These are phyloP conservation scores for Lasioglossum morio DNA, from an alignment of 2,888 invertebrate genomes.

Conservation along the genomic window DNA sequence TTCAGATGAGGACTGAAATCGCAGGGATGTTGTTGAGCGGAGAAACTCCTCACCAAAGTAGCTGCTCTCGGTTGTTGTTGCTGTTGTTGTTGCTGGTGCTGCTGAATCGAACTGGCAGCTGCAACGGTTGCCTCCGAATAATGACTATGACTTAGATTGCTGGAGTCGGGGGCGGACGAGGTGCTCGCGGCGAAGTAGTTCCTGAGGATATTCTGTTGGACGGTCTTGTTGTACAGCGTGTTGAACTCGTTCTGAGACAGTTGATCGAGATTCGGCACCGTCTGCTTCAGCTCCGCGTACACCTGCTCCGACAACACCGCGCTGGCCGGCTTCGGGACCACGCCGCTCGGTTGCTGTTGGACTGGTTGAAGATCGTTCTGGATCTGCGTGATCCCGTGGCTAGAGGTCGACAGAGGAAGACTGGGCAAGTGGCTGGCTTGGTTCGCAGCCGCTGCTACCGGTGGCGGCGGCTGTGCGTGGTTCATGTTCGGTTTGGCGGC, in stretches of 20 bases:
- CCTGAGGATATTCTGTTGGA: constrained; percentile 82
- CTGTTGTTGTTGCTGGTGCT: constrained; percentile 29
- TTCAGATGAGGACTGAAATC: constrained; percentile 80
- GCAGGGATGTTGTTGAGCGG: constrained; percentile 72
- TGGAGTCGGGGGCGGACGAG: constrained; percentile 34
- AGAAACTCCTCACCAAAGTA: constrained; percentile 64
- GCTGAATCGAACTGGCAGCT: constrained; percentile 17
- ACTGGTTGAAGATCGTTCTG: constrained; percentile 75
- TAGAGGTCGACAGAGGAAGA: constrained; percentile 28
- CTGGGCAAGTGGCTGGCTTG: constrained; percentile 53
- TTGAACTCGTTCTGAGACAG: constrained; percentile 83
- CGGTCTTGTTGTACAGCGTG: constrained; percentile 83
- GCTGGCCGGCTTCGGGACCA: constrained; percentile 68
- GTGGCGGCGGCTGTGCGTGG: constrained; percentile 57
- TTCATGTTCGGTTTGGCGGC: constrained; percentile 53
- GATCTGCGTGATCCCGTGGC: constrained; percentile 70
- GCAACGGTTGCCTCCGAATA: constrained; percentile 36
- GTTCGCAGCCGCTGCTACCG: constrained; percentile 12
- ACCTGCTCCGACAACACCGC: constrained; percentile 80
- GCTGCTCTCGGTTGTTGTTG: constrained; percentile 23
- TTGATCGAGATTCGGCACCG: constrained; percentile 82
- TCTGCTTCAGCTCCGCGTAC: constrained; percentile 82
- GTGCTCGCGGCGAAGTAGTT: constrained; percentile 78
- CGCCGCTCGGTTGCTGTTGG: constrained; percentile 21
- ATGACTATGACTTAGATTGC: constrained; percentile 58